phyloP scores from a whole-genome alignment of 2,113 vertebrate genomes.

The Bettongia penicillata region DNA sequence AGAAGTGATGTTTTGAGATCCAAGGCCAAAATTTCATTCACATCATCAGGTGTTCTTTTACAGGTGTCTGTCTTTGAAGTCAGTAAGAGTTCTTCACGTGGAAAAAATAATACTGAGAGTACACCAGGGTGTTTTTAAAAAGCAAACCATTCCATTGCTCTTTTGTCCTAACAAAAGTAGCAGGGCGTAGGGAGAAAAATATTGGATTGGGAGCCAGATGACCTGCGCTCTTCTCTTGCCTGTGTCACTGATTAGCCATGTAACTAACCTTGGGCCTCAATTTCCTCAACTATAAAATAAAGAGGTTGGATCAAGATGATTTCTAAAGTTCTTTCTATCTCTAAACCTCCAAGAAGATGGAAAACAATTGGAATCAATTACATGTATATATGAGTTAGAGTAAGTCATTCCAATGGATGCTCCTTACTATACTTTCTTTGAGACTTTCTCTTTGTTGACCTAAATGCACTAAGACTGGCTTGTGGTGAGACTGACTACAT shows the following conservation, averaged over 20 bases:
- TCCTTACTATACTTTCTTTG: background rate
- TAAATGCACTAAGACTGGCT: background rate
- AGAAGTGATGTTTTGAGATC: constrained; percentile 19
- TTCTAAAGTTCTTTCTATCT: background rate
- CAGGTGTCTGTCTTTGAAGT: constrained; percentile 32
- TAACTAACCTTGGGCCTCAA: background rate
- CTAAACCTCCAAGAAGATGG: background rate
- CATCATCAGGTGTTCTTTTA: constrained; percentile 8
- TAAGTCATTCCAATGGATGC: background rate
- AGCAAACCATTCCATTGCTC: background rate
- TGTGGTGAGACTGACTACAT: background rate
- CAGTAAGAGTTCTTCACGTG: constrained; percentile 15
- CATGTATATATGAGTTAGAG: background rate
- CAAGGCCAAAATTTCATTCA: constrained; percentile 20
- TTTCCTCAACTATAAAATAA: background rate
- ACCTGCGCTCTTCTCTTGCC: background rate
- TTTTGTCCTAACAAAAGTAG: constrained; percentile 33
- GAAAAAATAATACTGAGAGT: constrained; percentile 37
- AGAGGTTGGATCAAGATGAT: background rate
- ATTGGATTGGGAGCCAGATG: background rate
- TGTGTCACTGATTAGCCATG: background rate
- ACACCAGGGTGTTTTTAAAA: constrained; percentile 31
- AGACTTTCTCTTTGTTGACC: background rate
- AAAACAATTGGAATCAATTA: constrained; percentile 26
- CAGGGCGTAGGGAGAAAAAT: background rate